Percentiles rank a stretch among this genome's conserved stretches.
These are phyloP conservation scores for Gobio occitaniae DNA, from an alignment of 2,797 vertebrate species.

Conservation along the genomic window DNA sequence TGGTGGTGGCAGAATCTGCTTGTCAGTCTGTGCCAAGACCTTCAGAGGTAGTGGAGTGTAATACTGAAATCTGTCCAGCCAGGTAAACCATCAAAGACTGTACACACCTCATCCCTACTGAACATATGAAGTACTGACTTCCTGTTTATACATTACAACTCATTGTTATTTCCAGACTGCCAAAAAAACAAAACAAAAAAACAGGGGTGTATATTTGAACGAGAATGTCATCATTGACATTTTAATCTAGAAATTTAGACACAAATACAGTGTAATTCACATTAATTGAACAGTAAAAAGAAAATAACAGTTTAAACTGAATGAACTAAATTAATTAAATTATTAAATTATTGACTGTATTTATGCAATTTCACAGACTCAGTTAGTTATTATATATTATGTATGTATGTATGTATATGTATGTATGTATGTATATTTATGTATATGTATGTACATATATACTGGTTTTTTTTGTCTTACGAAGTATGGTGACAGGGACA, in stretches of 20 bases:
- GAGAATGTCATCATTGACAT: not conserved
- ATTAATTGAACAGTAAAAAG: not conserved
- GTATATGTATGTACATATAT: too few relatives aligned
- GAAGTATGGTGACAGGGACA: too few relatives aligned
- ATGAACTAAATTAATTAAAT: too few relatives aligned
- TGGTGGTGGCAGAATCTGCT: conserved; percentile 8
- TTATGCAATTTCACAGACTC: too few relatives aligned
- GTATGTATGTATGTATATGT: too few relatives aligned
- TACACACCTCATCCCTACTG: not conserved
- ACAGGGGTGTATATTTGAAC: not conserved
- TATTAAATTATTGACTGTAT: too few relatives aligned
- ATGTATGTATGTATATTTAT: too few relatives aligned
- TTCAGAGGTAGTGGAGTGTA: not conserved
- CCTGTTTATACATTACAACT: not conserved
- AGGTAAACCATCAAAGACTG: conserved; percentile 69
- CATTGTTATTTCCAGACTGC: not conserved
- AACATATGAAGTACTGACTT: not conserved
- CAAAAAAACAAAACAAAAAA: not conserved
- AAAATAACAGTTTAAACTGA: too few relatives aligned
- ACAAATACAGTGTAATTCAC: not conserved
- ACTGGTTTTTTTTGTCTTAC: too few relatives aligned
- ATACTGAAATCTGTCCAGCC: conserved; percentile 74
- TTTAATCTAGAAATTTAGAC: not conserved
- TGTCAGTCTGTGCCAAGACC: conserved; percentile 14
- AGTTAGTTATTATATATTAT: too few relatives aligned